Evolutionary conservation across 2,888 invertebrate species (phyloP), one percentile per base, ranked within the genome.

Genomic region (Drosophila ustulata): DNA sequence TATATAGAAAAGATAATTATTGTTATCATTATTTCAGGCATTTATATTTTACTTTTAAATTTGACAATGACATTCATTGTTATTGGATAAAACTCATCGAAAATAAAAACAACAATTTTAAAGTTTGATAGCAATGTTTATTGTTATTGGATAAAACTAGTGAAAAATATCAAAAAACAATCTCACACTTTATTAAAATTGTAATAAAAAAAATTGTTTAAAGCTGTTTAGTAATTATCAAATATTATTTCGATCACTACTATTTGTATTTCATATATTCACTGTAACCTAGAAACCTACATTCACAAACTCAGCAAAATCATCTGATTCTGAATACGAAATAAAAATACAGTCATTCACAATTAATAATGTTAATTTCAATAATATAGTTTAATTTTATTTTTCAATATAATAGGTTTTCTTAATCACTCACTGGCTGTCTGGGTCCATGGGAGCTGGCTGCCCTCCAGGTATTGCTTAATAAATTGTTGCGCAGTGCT

Each of bases 341-440:
- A 18, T 7, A 41, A 41, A 18, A 41, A 2, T 18, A 41, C 18
- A 18, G 13, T 41, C 39, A 41, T 18, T 39, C 7, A 39, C 6
- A 39, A 39, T 39, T 39, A 13, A 39, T 39, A 13, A 39, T 18
- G 6, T 18, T 39, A 7, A 39, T 39, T 9, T 34, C 11, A 34
- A 34, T 37, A 37, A 37, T 37, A 37, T n/a, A 9, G 11, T 34
- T 34, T 11, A 4, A 11, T 37, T 37, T 37, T 37, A 37, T 11
- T 11, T 34, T 9, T 4, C 3, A 11, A 34, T 11, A 34, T 3
- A 11, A 34, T 47, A 9, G 8, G 37, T 52, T 13, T 8, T 4
- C 11, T 32, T 23, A 45, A 8, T 28, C 59, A 83, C 90, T 89
- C 80, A 90, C 89, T 47, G 89, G 83, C 63, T 87, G 89, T 18